Evolutionary conservation across 1,140 invertebrate species (phyloP).

Genomic region (Leptopilina clavipes): DNA sequence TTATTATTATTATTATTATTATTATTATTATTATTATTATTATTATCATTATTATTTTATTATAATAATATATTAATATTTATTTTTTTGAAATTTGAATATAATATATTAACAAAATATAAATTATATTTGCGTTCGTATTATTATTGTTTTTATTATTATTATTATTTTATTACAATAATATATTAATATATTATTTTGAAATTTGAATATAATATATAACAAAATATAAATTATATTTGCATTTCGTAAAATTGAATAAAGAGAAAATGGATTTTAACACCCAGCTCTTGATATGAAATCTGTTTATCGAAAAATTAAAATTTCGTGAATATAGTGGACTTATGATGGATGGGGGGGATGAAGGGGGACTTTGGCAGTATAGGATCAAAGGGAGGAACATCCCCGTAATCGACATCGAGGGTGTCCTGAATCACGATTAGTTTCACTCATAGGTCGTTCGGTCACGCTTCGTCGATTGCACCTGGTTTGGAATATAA

Average conservation of each 20-base stretch:
- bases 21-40: no score
- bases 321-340: conserved; percentile 28
- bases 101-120: no score
- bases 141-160: no score
- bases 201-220: no score
- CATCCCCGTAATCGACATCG: conserved; percentile 39
- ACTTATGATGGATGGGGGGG: not conserved
- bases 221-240: no score
- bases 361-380: not conserved
- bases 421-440: conserved; percentile 50
- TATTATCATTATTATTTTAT: no score
- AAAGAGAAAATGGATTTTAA: conserved; percentile 21
- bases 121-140: no score
- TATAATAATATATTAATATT: no score
- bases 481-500: conserved; percentile 47
- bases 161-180: no score
- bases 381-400: not conserved
- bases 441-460: conserved; percentile 54
- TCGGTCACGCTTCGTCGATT: conserved; percentile 51
- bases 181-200: no score
- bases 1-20: no score
- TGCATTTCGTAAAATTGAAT: not conserved
- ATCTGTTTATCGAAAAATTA: conserved; percentile 30
- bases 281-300: not conserved
- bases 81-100: no score